Conservation (phyloP, 2,888 invertebrate genomes). For the Timandra comae region DNA sequence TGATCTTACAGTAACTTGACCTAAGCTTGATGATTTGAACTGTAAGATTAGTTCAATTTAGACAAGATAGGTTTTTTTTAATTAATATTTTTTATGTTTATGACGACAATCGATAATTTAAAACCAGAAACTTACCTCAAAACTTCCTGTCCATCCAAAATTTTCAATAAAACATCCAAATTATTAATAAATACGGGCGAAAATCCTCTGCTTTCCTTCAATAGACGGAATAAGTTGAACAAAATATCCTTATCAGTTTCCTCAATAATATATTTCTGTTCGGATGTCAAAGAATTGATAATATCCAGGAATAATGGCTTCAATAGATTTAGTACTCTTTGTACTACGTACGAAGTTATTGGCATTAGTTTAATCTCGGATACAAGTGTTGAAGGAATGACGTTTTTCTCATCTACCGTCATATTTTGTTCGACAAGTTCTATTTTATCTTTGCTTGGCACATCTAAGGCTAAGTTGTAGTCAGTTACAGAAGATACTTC, state of each 20-base stretch:
- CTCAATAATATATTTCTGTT: slow-evolving; percentile 10
- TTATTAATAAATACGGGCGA: slow-evolving; percentile 44
- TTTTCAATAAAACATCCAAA: slow-evolving; percentile 38
- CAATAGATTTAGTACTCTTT: slow-evolving; percentile 47
- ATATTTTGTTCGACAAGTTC: slow-evolving; percentile 32
- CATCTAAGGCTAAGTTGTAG: slow-evolving; percentile 40
- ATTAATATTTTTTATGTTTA: no score
- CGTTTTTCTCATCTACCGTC: slow-evolving; percentile 18
- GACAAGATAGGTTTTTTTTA: no score
- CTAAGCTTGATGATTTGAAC: no score
- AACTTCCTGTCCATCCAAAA: slow-evolving; percentile 24
- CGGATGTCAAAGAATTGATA: slow-evolving; percentile 17
- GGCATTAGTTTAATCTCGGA: slow-evolving; percentile 68
- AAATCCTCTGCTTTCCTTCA: slow-evolving; percentile 40
- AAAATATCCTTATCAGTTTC: slow-evolving; percentile 25
- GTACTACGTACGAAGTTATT: slow-evolving; percentile 70
- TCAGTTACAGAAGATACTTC: slow-evolving; percentile 31
- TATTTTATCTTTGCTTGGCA: slow-evolving; percentile 36
- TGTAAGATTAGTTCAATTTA: no score
- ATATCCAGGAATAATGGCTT: slow-evolving; percentile 35
- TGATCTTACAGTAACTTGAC: no score
- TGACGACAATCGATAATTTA: no score
- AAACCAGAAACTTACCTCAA: slow-evolving; percentile 37
- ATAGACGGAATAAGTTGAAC: slow-evolving; percentile 27
- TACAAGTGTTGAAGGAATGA: slow-evolving; percentile 10